Conservation (phyloP, 2,797 vertebrate species). For the Prunella strophiata region DNA sequence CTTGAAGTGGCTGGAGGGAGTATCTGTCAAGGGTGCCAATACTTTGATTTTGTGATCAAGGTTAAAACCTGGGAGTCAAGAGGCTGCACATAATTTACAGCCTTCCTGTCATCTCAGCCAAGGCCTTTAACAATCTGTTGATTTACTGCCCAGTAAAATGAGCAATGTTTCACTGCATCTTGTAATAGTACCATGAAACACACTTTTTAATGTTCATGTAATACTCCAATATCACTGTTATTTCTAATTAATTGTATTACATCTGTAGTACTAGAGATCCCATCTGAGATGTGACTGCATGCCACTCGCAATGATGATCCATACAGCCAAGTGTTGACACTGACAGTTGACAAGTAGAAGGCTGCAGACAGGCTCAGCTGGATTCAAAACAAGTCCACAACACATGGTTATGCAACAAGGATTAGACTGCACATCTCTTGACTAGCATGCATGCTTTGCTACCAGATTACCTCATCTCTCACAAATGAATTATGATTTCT, state of each 20-base stretch:
- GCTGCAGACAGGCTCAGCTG: not conserved
- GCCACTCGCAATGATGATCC: not conserved
- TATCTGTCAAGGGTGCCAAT: fast-evolving
- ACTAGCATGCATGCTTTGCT: not conserved
- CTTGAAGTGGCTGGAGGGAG: not conserved
- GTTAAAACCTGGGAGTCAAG: not conserved
- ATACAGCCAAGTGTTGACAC: not conserved
- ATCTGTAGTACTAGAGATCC: not conserved
- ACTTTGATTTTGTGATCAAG: not conserved
- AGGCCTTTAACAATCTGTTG: not conserved
- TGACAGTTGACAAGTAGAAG: not conserved
- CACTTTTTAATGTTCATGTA: not conserved
- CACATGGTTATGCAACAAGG: not conserved
- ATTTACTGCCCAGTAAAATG: not conserved
- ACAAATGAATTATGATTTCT: not conserved
- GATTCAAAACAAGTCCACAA: not conserved
- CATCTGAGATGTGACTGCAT: not conserved
- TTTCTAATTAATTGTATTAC: not conserved
- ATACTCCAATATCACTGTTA: not conserved
- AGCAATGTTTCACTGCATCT: not conserved
- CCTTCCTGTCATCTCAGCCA: not conserved
- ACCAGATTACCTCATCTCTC: not conserved
- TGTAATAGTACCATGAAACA: not conserved
- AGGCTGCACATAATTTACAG: not conserved
- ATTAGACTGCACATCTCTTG: not conserved